Evolutionary conservation across 2,797 vertebrate species (phyloP).

Genomic region (Nothura maculosa): DNA sequence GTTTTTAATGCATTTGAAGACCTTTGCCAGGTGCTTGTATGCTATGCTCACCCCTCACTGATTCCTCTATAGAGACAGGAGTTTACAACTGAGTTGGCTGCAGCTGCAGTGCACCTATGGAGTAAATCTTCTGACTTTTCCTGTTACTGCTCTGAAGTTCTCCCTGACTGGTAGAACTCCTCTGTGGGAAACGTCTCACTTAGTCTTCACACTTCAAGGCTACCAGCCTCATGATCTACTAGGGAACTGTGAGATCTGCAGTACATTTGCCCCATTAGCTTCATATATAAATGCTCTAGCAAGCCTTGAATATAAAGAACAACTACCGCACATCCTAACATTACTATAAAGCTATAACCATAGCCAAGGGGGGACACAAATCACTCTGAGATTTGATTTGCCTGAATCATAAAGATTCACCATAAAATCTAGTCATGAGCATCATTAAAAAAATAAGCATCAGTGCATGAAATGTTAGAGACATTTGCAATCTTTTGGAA

Average conservation of each 20-base stretch:
- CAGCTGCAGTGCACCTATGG: background rate
- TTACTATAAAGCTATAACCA: background rate
- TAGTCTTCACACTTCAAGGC: background rate
- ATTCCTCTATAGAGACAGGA: background rate
- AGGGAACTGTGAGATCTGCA: background rate
- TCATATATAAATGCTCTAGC: background rate
- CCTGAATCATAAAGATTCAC: conserved; percentile 51
- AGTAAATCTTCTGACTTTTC: background rate
- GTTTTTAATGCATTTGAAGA: background rate
- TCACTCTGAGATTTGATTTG: conserved; percentile 55
- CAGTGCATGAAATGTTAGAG: conserved; percentile 50
- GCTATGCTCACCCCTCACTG: background rate
- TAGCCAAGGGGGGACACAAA: conserved; percentile 3
- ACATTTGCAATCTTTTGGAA: conserved; percentile 29
- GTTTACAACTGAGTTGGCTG: background rate
- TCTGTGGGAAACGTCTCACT: background rate
- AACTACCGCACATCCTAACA: background rate
- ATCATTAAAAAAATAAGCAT: conserved; percentile 30
- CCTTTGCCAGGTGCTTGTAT: background rate
- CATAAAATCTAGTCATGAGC: conserved; percentile 56
- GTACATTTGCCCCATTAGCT: background rate
- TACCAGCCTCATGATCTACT: background rate
- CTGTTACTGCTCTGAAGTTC: background rate
- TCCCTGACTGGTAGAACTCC: background rate
- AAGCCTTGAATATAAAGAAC: background rate